phyloP scores from a whole-genome alignment of 2,888 invertebrate genomes.

The Eutolmus rufibarbis region DNA sequence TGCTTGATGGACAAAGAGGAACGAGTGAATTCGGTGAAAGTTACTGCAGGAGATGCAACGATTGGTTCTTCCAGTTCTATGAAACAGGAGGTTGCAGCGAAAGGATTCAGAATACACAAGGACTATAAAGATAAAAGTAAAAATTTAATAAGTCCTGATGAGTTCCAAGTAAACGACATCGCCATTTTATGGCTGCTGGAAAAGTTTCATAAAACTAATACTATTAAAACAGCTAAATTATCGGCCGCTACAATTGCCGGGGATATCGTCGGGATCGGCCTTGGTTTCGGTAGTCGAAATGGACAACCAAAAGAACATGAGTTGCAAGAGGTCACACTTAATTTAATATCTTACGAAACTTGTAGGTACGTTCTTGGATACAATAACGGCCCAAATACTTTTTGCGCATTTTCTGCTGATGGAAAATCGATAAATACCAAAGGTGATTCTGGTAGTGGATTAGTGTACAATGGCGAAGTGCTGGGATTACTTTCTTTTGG shows the following conservation, averaged over 20 bases:
- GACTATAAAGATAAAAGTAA: not conserved
- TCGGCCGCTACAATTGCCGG: not conserved
- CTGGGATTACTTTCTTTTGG: not conserved
- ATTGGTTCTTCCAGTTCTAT: not conserved
- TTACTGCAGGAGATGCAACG: not conserved
- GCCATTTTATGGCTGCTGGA: not conserved
- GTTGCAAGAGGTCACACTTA: not conserved
- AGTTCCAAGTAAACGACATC: not conserved
- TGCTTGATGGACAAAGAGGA: not conserved
- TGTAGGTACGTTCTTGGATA: not conserved
- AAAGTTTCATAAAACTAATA: not conserved
- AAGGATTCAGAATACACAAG: not conserved
- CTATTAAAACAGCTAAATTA: not conserved
- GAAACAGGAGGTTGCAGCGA: not conserved
- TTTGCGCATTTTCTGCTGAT: not conserved
- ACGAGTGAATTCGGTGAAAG: not conserved
- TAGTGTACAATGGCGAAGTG: not conserved
- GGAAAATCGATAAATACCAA: not conserved
- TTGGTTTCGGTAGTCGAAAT: not conserved
- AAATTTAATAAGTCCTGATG: not conserved
- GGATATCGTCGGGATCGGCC: not conserved
- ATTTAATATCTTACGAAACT: not conserved
- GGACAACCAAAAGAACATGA: not conserved
- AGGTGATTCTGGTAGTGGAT: not conserved
- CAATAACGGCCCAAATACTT: not conserved